Evolutionary conservation across 2,888 invertebrate genomes (phyloP).

Genomic region (Megastigmus dorsalis): DNA sequence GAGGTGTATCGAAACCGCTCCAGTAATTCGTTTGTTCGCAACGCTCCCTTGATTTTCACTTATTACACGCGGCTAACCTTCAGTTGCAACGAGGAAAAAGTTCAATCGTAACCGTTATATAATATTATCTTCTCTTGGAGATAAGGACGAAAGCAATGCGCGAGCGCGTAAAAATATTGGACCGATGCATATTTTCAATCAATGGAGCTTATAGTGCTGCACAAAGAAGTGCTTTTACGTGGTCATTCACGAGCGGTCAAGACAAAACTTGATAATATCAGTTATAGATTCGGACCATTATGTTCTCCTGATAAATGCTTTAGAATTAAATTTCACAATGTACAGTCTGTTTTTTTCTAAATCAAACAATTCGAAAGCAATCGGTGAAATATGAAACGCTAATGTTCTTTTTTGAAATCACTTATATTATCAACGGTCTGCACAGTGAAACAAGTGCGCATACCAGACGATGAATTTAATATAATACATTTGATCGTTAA

Average conservation of each 20-base stretch:
- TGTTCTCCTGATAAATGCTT: too few relatives aligned
- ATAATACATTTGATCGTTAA: too few relatives aligned
- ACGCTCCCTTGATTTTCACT: constrained; percentile 25
- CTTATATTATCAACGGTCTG: too few relatives aligned
- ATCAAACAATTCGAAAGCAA: too few relatives aligned
- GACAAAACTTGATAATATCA: constrained; percentile 21
- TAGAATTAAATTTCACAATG: too few relatives aligned
- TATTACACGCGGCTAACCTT: constrained; percentile 25
- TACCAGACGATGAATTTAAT: too few relatives aligned
- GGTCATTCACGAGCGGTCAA: background rate
- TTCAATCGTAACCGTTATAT: constrained; percentile 15
- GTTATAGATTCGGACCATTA: constrained; percentile 8
- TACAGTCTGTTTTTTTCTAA: too few relatives aligned
- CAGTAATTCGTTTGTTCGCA: constrained; percentile 24
- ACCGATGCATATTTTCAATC: constrained; percentile 26
- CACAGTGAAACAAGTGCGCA: too few relatives aligned
- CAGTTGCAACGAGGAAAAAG: constrained; percentile 16
- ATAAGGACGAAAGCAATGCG: background rate
- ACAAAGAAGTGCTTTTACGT: constrained; percentile 2
- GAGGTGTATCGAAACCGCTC: background rate
- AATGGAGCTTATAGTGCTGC: background rate
- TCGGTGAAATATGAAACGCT: too few relatives aligned
- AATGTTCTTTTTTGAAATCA: too few relatives aligned
- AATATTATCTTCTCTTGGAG: constrained; percentile 1
- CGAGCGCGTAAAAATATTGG: background rate